phyloP scores from a whole-genome alignment of 2,797 vertebrate species.

The Lagorchestes hirsutus region DNA sequence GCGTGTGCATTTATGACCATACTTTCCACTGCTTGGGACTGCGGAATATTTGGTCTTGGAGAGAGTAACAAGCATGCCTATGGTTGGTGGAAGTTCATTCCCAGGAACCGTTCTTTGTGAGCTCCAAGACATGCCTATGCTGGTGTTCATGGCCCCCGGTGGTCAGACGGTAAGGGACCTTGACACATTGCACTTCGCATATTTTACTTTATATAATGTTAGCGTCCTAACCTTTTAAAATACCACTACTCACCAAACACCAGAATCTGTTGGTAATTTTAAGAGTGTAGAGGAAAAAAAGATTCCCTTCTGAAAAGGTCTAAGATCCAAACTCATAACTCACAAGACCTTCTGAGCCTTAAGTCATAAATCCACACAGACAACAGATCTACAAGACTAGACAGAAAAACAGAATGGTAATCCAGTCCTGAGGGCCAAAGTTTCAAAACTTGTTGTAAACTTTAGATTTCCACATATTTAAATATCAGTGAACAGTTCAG shows the following conservation, averaged over 20 bases:
- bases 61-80: background rate
- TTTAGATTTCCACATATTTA: slow-evolving; percentile 30
- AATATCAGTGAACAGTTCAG: slow-evolving; percentile 35
- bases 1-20: background rate
- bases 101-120: background rate
- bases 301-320: background rate
- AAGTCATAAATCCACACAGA: background rate
- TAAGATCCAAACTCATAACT: background rate
- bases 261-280: background rate
- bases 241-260: background rate
- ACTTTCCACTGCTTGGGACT: background rate
- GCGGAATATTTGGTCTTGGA: background rate
- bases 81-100: background rate
- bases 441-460: background rate
- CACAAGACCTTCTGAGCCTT: background rate
- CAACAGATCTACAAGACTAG: background rate
- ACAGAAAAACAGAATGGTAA: background rate
- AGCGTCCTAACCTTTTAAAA: background rate
- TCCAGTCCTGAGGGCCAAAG: background rate
- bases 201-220: background rate
- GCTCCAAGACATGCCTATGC: background rate
- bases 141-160: background rate
- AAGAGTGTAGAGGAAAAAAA: background rate
- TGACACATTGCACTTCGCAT: background rate
- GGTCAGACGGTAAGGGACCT: background rate